Conservation (phyloP, 2,113 vertebrate genomes). For the Sclerurus mexicanus region DNA sequence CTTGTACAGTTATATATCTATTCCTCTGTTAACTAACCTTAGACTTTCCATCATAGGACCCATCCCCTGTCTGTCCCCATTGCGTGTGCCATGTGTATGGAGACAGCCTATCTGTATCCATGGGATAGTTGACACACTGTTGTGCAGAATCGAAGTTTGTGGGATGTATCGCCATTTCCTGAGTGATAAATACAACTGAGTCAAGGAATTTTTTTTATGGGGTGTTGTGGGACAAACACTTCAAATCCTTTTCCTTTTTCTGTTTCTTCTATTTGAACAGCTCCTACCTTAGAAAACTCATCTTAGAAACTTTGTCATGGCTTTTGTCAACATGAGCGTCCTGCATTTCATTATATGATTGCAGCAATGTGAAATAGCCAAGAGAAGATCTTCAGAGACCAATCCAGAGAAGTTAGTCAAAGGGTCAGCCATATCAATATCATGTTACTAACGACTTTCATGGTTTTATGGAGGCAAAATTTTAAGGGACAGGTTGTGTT, state of each 20-base stretch:
- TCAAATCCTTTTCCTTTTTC: neutral
- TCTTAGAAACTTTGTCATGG: neutral
- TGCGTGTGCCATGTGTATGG: too few species aligned
- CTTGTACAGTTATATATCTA: neutral
- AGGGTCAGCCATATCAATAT: neutral
- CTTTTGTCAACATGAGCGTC: neutral
- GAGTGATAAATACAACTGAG: too few species aligned
- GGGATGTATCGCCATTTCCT: too few species aligned
- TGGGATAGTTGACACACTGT: too few species aligned
- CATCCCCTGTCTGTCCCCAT: too few species aligned
- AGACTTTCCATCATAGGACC: too few species aligned
- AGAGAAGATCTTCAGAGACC: neutral
- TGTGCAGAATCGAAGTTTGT: too few species aligned
- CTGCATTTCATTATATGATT: neutral
- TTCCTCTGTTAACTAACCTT: neutral
- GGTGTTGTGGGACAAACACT: neutral
- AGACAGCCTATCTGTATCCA: too few species aligned
- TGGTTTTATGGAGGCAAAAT: neutral
- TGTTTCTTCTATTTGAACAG: neutral
- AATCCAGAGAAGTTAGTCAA: neutral
- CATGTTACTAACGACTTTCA: neutral
- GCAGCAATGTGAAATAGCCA: neutral
- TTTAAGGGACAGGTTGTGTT: neutral
- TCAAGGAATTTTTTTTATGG: neutral
- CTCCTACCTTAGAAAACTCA: neutral